Evolutionary conservation across 2,113 vertebrate species (phyloP).

Genomic region (Cyanoramphus novaezelandiae): DNA sequence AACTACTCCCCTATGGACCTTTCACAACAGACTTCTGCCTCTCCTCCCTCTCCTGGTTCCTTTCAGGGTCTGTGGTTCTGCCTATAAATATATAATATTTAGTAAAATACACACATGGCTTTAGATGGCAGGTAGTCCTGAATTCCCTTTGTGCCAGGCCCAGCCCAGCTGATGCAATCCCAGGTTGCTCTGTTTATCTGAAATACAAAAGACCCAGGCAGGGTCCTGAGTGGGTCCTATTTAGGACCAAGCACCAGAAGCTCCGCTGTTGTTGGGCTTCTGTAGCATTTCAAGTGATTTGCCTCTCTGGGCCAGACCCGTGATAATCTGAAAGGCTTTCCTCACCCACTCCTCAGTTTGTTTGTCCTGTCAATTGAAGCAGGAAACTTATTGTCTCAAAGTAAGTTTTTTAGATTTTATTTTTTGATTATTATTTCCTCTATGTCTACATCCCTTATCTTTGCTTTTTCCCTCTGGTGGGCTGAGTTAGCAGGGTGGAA

Average conservation of each 20-base stretch:
- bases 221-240: background rate
- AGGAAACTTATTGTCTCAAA: background rate
- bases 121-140: background rate
- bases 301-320: background rate
- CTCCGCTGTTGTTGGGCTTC: background rate
- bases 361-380: background rate
- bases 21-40: background rate
- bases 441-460: accelerated
- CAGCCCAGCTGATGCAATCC: background rate
- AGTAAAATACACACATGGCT: background rate
- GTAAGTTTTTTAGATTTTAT: background rate
- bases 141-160: background rate
- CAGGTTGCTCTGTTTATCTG: background rate
- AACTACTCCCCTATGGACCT: background rate
- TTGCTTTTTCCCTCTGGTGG: background rate
- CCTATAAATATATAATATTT: background rate
- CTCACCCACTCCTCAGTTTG: background rate
- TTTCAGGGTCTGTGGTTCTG: background rate
- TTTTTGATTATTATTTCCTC: background rate
- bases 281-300: background rate
- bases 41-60: background rate
- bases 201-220: accelerated
- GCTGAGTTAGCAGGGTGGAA: background rate
- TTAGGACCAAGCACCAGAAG: background rate
- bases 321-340: background rate